A percentile compares a stretch with the other conserved stretches of the same genome.
Conservation (phyloP, 2,888 invertebrate species). For the Phytoseiulus persimilis region DNA sequence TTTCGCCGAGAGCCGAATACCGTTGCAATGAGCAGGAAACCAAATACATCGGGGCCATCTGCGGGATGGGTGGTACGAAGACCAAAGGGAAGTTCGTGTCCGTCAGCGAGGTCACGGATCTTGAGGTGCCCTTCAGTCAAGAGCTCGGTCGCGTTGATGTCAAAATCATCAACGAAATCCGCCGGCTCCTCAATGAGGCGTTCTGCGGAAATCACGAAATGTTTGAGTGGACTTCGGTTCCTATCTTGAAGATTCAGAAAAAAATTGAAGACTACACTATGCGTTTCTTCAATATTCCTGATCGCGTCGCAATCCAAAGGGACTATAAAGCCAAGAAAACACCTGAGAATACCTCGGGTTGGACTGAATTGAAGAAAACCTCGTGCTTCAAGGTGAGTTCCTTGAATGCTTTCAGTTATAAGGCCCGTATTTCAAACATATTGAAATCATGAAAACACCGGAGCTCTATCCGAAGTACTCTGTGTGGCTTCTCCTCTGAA, state of each 20-base stretch:
- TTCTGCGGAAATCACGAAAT: conserved; percentile 14
- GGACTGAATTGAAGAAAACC: not conserved
- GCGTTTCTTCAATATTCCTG: not conserved
- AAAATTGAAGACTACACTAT: not conserved
- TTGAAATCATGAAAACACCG: no score
- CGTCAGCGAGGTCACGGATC: not conserved
- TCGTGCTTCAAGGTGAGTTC: not conserved
- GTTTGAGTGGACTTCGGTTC: conserved; percentile 15
- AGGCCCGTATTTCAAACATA: no score
- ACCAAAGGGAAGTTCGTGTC: not conserved
- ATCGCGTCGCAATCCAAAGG: not conserved
- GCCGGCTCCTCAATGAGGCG: conserved; percentile 16
- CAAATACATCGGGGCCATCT: conserved; percentile 12
- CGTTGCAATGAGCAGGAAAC: conserved; percentile 15
- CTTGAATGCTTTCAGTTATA: no score
- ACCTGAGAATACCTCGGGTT: not conserved
- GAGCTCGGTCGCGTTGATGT: conserved; percentile 15
- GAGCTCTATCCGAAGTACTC: no score
- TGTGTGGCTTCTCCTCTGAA: no score
- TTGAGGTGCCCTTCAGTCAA: conserved; percentile 18
- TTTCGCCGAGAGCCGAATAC: conserved; percentile 24
- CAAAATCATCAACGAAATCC: conserved; percentile 27
- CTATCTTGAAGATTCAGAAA: conserved; percentile 15
- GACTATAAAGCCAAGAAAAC: not conserved
- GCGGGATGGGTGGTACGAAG: not conserved